Percentiles rank a stretch among this genome's conserved stretches.
Evolutionary conservation across 1,140 invertebrate species (phyloP).

Genomic region (Metopolophium dirhodum): DNA sequence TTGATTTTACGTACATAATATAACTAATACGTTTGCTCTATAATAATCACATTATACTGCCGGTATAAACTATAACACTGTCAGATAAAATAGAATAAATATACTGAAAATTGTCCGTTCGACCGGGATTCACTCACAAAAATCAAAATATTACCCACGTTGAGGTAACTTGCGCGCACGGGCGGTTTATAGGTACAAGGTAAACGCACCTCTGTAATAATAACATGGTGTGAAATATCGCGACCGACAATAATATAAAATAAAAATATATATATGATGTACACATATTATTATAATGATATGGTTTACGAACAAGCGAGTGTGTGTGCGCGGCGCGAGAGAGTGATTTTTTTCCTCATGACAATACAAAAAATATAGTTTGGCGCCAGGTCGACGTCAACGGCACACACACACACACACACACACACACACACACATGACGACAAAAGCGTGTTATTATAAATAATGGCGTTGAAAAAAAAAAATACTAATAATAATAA

Average conservation of each 20-base stretch:
- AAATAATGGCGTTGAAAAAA: conserved; percentile 43
- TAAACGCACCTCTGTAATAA: background rate
- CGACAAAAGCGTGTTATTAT: conserved; percentile 29
- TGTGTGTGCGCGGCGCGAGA: background rate
- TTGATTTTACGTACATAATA: too few relatives aligned
- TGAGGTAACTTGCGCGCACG: background rate
- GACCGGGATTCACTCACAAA: background rate
- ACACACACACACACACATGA: background rate
- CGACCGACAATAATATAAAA: conserved; percentile 15
- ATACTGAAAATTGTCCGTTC: background rate
- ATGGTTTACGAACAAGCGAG: background rate
- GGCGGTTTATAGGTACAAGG: background rate
- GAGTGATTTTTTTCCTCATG: conserved; percentile 8
- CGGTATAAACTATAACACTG: background rate
- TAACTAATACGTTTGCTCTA: too few relatives aligned
- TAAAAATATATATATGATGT: background rate
- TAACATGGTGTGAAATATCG: conserved; percentile 15
- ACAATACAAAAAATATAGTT: conserved; percentile 25
- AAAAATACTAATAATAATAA: conserved; percentile 31
- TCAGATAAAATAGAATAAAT: background rate
- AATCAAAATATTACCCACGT: background rate
- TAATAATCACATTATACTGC: background rate
- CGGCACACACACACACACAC: background rate
- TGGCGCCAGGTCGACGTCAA: conserved; percentile 42
- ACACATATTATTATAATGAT: background rate